Base-by-base conservation (phyloP, 2,113 vertebrate species). In the Ophiodon elongatus region DNA sequence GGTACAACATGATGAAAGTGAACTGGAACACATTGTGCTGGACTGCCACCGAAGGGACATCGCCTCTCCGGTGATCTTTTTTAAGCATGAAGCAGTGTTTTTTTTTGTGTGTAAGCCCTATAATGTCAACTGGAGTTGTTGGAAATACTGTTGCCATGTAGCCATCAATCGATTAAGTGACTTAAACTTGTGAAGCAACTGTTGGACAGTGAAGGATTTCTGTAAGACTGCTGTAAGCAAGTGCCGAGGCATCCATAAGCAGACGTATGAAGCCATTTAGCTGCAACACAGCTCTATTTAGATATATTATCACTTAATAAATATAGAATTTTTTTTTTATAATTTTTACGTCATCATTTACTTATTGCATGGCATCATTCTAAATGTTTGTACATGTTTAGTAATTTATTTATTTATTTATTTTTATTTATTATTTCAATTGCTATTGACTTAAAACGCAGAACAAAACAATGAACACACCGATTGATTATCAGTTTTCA, bases 1-100 rank as follows among this genome's bases (percentile, higher is more conserved):
- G 93, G 92, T 94, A 93, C 89, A 82, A 94, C 93, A 94, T 91
- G 92, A 94, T 94, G 94, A 94, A 94, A 93, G 93, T 95, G 91
- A 95, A 93, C 92, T 95, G 92, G 93, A 95, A 94, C 92, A 93
- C 93, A 94, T 93, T 95, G 93, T 92, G 89, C 89, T 90, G 92
- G 90, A 92, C 92, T 91, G 92, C 90, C 92, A 93, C 91, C 83
- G 90, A 94, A 90, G 94, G 93, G 94, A 94, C 91, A 90, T 92
- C 80, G 79, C 81, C 83, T 93, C 83, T 50, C 83, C 82, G 88
- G 78, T 93, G 92, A 92, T 93, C 80, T 90, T 90, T 92, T 93
- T 93, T 93, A 84, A 89, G 93, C 91, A 90, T 92, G 89, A 92
- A 92, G 85, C 69, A 69, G 73, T 90, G 87, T 71, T 39, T 73